phyloP scores from a whole-genome alignment of 2,888 invertebrate species.

The Cephus rjabovi region DNA sequence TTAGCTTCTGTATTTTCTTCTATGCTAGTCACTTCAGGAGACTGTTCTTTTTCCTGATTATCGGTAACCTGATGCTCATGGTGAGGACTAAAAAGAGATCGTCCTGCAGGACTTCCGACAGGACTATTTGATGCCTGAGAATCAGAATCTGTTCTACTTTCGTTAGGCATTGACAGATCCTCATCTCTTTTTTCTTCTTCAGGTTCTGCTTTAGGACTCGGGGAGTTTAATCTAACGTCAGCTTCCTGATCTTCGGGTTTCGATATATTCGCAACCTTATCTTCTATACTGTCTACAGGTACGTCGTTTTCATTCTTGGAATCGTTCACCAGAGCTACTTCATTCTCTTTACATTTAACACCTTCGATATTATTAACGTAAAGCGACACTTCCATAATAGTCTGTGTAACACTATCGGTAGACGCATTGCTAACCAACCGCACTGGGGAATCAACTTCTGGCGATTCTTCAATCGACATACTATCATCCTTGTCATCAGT shows the following conservation, averaged over 20 bases:
- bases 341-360: not conserved
- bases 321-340: not conserved
- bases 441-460: not conserved
- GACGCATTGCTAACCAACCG: constrained; percentile 17
- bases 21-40: constrained; percentile 11
- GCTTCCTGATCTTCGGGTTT: constrained; percentile 31
- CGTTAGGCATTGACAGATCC: constrained; percentile 20
- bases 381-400: constrained; percentile 52
- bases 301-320: constrained; percentile 17
- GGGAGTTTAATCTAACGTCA: constrained; percentile 25
- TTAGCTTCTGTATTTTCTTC: constrained; percentile 14
- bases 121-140: constrained; percentile 34
- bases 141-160: constrained; percentile 29
- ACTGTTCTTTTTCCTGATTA: constrained; percentile 40
- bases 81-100: constrained; percentile 46
- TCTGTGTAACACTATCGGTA: constrained; percentile 54
- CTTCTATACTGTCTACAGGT: constrained; percentile 16
- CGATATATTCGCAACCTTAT: constrained; percentile 2
- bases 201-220: constrained; percentile 19
- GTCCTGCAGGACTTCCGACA: constrained; percentile 31
- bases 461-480: not conserved
- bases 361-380: constrained; percentile 12
- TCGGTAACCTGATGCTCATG: constrained; percentile 50
- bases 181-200: constrained; percentile 26
- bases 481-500: constrained; percentile 12